A percentile compares a stretch with the other conserved stretches of the same genome.
phyloP scores from a whole-genome alignment of 2,888 invertebrate genomes.

The Mycalesis mineus region DNA sequence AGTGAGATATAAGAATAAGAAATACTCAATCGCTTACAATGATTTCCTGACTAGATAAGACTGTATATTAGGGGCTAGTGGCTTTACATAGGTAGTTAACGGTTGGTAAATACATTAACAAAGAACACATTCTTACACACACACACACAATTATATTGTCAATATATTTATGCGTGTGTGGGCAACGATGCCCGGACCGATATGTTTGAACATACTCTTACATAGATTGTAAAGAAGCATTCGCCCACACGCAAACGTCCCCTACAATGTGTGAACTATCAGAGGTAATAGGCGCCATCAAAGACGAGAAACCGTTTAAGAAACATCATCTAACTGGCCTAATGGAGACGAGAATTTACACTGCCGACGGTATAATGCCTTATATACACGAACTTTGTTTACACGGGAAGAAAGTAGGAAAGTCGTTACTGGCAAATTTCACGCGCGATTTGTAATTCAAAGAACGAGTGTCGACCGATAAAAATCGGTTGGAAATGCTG shows the following conservation, averaged over 20 bases:
- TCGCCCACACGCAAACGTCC: slow-evolving; percentile 31
- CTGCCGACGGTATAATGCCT: slow-evolving; percentile 17
- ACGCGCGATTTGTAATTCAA: slow-evolving; percentile 44
- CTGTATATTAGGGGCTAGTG: no score
- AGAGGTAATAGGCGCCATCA: slow-evolving; percentile 32
- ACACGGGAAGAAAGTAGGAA: slow-evolving; percentile 36
- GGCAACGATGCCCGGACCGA: slow-evolving; percentile 37
- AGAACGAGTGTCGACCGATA: slow-evolving; percentile 38
- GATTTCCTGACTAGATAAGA: no score
- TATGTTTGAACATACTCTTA: slow-evolving; percentile 30
- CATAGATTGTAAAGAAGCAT: slow-evolving; percentile 17
- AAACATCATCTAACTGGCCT: slow-evolving; percentile 26
- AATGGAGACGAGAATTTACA: slow-evolving; percentile 26
- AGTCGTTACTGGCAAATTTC: slow-evolving; percentile 36
- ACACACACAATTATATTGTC: no score
- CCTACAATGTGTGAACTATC: slow-evolving; percentile 33
- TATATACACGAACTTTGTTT: slow-evolving; percentile 20
- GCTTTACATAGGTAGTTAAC: no score
- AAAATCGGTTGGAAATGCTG: slow-evolving; percentile 42
- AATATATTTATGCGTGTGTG: no score
- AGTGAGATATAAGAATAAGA: no score
- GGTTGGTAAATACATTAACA: no score
- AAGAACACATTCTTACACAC: no score
- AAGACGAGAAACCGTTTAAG: slow-evolving; percentile 28
- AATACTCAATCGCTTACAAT: no score